These are phyloP conservation scores for Diorhabda carinulata DNA, from an alignment of 1,140 invertebrate genomes.

Conservation along the genomic window DNA sequence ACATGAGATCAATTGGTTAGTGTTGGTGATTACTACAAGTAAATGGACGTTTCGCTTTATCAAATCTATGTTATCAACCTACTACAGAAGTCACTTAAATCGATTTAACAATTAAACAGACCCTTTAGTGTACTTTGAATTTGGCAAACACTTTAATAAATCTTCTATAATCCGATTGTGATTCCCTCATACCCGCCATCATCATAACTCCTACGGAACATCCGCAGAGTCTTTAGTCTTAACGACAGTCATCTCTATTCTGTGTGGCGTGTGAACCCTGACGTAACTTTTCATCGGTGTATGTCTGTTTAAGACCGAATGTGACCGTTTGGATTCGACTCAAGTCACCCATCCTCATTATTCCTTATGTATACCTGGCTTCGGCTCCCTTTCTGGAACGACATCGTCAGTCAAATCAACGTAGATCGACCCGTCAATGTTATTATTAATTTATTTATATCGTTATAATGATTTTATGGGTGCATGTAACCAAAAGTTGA, in stretches of 20 bases:
- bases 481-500: no score
- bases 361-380: slow-evolving; percentile 11
- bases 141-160: background rate
- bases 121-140: no score
- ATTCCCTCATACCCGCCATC: background rate
- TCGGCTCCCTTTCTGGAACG: slow-evolving; percentile 7
- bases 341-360: slow-evolving; percentile 30
- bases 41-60: no score
- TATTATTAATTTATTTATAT: no score
- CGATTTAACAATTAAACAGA: no score
- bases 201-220: background rate
- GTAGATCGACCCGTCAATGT: background rate
- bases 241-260: slow-evolving; percentile 24
- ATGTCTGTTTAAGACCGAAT: slow-evolving; percentile 24
- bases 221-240: slow-evolving; percentile 5
- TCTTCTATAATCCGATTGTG: background rate
- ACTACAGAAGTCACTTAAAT: no score
- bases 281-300: slow-evolving; percentile 28
- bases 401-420: slow-evolving; percentile 28
- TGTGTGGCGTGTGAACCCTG: slow-evolving; percentile 18
- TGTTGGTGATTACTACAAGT: no score
- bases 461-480: no score
- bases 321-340: slow-evolving; percentile 30
- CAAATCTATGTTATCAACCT: no score
- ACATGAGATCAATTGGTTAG: no score